These are phyloP conservation scores for Porites evermanni DNA, from an alignment of 92 coral and sea anemone species.

Conservation along the genomic window DNA sequence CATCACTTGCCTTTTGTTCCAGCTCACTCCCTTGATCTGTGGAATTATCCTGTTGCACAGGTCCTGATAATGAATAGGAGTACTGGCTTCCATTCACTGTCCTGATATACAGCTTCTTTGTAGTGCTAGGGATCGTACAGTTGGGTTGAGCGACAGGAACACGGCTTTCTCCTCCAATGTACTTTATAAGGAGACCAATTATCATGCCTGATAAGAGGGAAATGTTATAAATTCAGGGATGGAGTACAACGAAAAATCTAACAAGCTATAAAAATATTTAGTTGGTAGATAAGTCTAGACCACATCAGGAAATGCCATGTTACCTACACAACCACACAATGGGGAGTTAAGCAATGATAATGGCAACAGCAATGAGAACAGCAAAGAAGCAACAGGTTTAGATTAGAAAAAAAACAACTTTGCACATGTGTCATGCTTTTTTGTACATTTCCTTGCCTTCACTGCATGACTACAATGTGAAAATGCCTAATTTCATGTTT, in stretches of 20 bases:
- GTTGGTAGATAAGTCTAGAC: too few species aligned
- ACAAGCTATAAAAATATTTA: not conserved
- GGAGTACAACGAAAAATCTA: not conserved
- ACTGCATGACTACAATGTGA: too few species aligned
- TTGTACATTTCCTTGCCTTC: too few species aligned
- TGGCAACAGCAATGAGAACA: too few species aligned
- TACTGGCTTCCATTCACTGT: conserved; percentile 73
- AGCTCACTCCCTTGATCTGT: conserved; percentile 71
- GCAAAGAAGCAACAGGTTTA: too few species aligned
- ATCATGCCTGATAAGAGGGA: conserved; percentile 69
- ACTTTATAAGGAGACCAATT: conserved; percentile 86
- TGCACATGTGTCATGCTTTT: too few species aligned
- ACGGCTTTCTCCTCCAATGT: conserved; percentile 75
- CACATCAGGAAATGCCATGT: not conserved
- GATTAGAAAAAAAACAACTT: too few species aligned
- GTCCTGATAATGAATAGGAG: conserved; percentile 82
- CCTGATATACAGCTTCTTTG: conserved; percentile 76
- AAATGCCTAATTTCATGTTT: too few species aligned
- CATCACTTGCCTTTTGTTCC: conserved; percentile 83
- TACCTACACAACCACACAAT: too few species aligned
- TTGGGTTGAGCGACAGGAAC: conserved; percentile 44
- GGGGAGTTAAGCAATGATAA: too few species aligned
- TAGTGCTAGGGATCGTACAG: conserved; percentile 78
- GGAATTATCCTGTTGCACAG: conserved; percentile 54
- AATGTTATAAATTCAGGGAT: not conserved